Conservation (phyloP, 2,888 invertebrate genomes). For the Colletes collaris region DNA sequence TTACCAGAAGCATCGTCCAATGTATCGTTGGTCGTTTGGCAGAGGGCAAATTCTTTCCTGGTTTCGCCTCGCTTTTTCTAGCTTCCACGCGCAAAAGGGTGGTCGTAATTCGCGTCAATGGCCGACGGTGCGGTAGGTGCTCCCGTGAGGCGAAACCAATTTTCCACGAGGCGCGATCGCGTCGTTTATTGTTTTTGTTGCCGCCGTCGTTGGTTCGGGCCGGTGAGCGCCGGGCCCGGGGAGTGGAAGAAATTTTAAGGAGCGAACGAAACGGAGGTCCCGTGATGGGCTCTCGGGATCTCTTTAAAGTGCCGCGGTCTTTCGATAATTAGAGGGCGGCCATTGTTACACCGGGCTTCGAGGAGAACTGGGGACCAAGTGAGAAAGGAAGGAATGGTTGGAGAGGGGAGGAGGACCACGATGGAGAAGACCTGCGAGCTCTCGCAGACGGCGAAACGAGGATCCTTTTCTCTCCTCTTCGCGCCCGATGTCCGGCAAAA, state of each 20-base stretch:
- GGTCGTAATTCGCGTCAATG: conserved; percentile 10
- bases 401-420: conserved; percentile 33
- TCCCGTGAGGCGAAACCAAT: conserved; percentile 72
- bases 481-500: conserved; percentile 31
- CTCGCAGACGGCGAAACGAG: conserved; percentile 64
- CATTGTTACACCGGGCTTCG: conserved; percentile 77
- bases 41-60: neutral
- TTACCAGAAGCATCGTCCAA: too few relatives aligned
- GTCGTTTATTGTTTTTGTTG: conserved; percentile 68
- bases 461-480: conserved; percentile 1
- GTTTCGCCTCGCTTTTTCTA: neutral
- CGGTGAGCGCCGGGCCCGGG: conserved; percentile 37
- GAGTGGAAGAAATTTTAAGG: conserved; percentile 71
- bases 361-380: conserved; percentile 48
- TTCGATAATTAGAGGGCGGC: conserved; percentile 82
- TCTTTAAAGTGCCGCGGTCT: conserved; percentile 82
- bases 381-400: conserved; percentile 59
- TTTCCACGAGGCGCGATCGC: conserved; percentile 70
- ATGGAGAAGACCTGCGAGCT: conserved; percentile 42
- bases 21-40: too few relatives aligned
- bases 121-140: conserved; percentile 47
- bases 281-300: conserved; percentile 77
- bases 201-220: conserved; percentile 20
- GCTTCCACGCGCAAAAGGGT: neutral
- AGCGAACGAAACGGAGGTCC: conserved; percentile 74